phyloP scores from a whole-genome alignment of 2,888 invertebrate genomes.

The Laothoe populi region DNA sequence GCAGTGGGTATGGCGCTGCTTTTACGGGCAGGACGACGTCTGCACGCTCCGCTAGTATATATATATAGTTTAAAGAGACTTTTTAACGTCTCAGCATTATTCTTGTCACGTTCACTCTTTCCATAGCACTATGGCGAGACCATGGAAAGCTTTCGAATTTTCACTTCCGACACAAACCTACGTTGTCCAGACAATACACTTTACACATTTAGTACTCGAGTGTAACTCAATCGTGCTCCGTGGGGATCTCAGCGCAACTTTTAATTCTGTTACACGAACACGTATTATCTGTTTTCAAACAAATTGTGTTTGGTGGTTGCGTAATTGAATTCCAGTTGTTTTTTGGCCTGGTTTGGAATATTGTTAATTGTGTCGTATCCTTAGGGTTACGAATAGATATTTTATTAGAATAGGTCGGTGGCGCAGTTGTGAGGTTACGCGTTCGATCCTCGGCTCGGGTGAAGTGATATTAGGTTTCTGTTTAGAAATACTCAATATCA shows the following conservation, averaged over 20 bases:
- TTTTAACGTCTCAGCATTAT: too few relatives aligned
- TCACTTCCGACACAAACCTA: background rate
- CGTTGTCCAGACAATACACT: conserved; percentile 7
- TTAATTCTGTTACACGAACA: conserved; percentile 51
- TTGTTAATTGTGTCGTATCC: background rate
- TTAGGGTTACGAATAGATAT: background rate
- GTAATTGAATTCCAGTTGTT: conserved; percentile 27
- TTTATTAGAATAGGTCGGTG: too few relatives aligned
- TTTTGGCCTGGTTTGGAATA: background rate
- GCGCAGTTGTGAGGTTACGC: too few relatives aligned
- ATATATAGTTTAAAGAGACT: too few relatives aligned
- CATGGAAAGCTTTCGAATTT: background rate
- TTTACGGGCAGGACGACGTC: too few relatives aligned
- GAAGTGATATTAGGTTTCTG: too few relatives aligned
- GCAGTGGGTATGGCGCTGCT: too few relatives aligned
- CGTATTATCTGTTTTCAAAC: conserved; percentile 42
- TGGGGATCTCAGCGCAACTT: conserved; percentile 42
- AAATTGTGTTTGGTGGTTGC: conserved; percentile 38
- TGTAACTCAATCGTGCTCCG: background rate
- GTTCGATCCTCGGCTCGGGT: too few relatives aligned
- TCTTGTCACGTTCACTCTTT: too few relatives aligned
- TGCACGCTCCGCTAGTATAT: too few relatives aligned
- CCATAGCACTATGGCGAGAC: too few relatives aligned
- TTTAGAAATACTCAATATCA: too few relatives aligned
- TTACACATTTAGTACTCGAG: conserved; percentile 4